Conservation (phyloP, 2,113 vertebrate species). For the Chloroceryle aenea region DNA sequence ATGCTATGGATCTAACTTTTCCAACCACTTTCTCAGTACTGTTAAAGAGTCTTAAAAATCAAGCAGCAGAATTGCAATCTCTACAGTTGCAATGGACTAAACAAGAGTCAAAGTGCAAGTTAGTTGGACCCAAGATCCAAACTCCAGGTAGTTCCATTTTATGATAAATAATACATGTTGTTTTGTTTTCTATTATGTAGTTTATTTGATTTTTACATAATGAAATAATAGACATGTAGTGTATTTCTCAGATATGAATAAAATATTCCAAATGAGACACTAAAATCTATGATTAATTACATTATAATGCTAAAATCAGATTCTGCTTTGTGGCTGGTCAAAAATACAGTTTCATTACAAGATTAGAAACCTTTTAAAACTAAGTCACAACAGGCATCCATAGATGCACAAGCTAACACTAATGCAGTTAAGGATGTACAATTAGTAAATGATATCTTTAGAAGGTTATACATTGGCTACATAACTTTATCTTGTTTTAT, state of each 20-base stretch:
- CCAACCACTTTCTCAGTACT: not conserved
- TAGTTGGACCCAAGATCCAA: not conserved
- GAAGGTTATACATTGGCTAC: not conserved
- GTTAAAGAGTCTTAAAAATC: not conserved
- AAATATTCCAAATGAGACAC: conserved; percentile 39
- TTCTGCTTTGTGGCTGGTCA: conserved; percentile 27
- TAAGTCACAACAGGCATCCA: not conserved
- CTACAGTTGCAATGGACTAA: not conserved
- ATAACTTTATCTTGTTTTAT: not conserved
- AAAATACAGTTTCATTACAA: conserved; percentile 55
- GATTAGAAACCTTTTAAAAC: conserved; percentile 60
- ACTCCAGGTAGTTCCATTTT: not conserved
- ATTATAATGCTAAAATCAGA: conserved; percentile 48
- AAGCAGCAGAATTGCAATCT: not conserved
- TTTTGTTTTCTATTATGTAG: not conserved
- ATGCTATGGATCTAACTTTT: not conserved
- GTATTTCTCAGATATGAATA: conserved; percentile 50
- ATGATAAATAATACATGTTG: not conserved
- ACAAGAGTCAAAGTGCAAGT: not conserved
- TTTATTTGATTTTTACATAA: conserved; percentile 57
- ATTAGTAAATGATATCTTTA: not conserved
- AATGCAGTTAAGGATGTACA: conserved; percentile 4
- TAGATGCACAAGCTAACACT: not conserved
- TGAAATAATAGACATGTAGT: conserved; percentile 9
- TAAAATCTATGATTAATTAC: conserved; percentile 55